These are phyloP conservation scores for Habrosyne pyritoides DNA, from an alignment of 2,888 invertebrate genomes.

Conservation along the genomic window DNA sequence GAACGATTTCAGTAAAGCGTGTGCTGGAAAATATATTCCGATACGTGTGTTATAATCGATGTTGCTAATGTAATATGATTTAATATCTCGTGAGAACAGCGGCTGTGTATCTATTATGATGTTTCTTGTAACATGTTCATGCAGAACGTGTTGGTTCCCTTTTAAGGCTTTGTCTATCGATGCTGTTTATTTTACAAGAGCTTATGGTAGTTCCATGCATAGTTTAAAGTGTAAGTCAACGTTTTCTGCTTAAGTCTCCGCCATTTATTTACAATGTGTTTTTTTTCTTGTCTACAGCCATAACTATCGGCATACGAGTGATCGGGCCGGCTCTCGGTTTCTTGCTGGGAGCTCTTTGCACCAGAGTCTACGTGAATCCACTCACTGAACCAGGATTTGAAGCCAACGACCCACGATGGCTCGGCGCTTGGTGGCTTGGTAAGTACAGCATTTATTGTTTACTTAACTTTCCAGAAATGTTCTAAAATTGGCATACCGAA, in stretches of 20 bases:
- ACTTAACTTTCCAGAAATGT: not conserved
- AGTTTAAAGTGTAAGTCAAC: not conserved
- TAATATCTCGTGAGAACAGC: slow-evolving; percentile 38
- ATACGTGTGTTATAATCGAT: slow-evolving; percentile 25
- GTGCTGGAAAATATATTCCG: slow-evolving; percentile 38
- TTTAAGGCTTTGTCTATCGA: not conserved
- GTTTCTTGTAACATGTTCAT: slow-evolving; percentile 13
- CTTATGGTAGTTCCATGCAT: not conserved
- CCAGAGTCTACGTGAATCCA: slow-evolving; percentile 93
- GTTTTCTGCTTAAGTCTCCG: not conserved
- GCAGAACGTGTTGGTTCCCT: not conserved
- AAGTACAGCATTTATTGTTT: slow-evolving; percentile 61
- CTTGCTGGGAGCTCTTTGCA: slow-evolving; percentile 94
- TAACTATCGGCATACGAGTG: slow-evolving; percentile 95
- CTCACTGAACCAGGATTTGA: slow-evolving; percentile 88
- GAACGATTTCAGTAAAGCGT: slow-evolving; percentile 34
- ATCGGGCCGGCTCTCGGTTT: slow-evolving; percentile 96
- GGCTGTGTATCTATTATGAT: slow-evolving; percentile 20
- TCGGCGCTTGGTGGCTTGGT: slow-evolving; percentile 99
- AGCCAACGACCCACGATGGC: slow-evolving; percentile 93
- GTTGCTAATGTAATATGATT: slow-evolving; percentile 46
- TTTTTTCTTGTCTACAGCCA: slow-evolving; percentile 84
- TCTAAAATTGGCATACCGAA: not conserved
- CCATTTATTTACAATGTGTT: slow-evolving; percentile 5
- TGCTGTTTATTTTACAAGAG: not conserved